A percentile compares a stretch with the other conserved stretches of the same genome.
phyloP scores from a whole-genome alignment of 2,113 vertebrate genomes.

The Chionis minor region DNA sequence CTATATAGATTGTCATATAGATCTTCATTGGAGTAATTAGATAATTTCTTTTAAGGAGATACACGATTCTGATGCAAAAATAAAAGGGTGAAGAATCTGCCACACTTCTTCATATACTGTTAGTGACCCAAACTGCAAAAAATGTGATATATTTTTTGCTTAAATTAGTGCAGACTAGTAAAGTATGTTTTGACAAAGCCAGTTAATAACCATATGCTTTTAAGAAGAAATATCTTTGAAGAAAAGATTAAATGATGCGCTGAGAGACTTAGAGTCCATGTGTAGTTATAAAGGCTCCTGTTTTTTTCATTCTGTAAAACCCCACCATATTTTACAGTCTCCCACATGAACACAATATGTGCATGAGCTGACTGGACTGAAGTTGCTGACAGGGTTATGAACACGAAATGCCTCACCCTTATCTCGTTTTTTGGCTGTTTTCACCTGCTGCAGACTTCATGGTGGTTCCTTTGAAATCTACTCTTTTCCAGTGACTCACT shows the following conservation, averaged over 20 bases:
- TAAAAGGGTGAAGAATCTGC: neutral
- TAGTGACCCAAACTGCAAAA: neutral
- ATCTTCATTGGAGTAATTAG: neutral
- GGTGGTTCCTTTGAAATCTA: slow-evolving; percentile 39
- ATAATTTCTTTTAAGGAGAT: neutral
- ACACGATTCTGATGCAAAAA: neutral
- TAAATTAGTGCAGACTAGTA: neutral
- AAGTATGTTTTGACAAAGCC: neutral
- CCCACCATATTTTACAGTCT: neutral
- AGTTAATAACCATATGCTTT: neutral
- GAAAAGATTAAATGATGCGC: neutral
- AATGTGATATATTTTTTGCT: neutral
- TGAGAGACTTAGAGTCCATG: neutral
- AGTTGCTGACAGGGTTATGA: slow-evolving; percentile 3
- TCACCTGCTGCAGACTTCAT: slow-evolving; percentile 11
- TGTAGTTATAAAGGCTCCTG: neutral
- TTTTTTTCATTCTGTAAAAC: neutral
- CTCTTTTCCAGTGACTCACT: slow-evolving; percentile 18
- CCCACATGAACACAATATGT: neutral
- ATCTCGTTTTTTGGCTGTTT: slow-evolving; percentile 8
- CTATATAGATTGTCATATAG: neutral
- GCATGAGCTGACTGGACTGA: neutral
- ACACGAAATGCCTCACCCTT: neutral
- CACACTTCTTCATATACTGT: neutral
- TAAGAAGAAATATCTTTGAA: neutral